Evolutionary conservation across 2,888 invertebrate genomes (phyloP), one percentile per base, ranked within the genome.

Genomic region (Gymnocheta viridis): DNA sequence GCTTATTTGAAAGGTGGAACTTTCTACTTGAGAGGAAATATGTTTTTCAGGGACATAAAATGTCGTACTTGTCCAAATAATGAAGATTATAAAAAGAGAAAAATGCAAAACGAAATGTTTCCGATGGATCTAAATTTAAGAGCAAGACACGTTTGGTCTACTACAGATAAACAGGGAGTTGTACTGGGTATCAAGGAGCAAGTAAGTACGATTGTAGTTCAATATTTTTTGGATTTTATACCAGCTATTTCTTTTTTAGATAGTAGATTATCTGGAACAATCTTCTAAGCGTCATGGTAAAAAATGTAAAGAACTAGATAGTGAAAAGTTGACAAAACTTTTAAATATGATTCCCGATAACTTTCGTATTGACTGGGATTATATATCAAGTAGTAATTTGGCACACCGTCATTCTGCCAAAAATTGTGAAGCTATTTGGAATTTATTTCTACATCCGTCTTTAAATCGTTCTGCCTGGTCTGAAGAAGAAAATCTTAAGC

Each of bases 381-480:
- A 89, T 80, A 88, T 92, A 27, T 90, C 91, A 5, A 85, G 86
- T 0, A 72, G 88, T 49, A 88, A 90, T 76, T 84, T 93, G 5
- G 93, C 93, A 82, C 90, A 92, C 41, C 93, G 94, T n/a, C 96
- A 96, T 87, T 93, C 93, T 0, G 91, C 94, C 0, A 91, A 92
- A 10, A 95, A 95, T 88, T 96, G 96, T 88, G 91, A 93, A 86
- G 93, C 95, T 0, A 93, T 96, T 89, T 96, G 96, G 96, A 94
- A 94, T 80, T 92, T 95, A 24, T 95, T 94, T 88, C 89, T 96
- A 60, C 95, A 95, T 89, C 96, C 96, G 0, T 90, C 93, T 17
- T 93, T 96, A 17, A 96, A 94, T 85, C 96, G 94, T 60, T 87
- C 86, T 2, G 87, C 88, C 6, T 95, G 95, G 94, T 92, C 92